A percentile compares a stretch with the other conserved stretches of the same genome.
Conservation (phyloP, 1,140 invertebrate genomes). For the Cheumatopsyche charites region DNA sequence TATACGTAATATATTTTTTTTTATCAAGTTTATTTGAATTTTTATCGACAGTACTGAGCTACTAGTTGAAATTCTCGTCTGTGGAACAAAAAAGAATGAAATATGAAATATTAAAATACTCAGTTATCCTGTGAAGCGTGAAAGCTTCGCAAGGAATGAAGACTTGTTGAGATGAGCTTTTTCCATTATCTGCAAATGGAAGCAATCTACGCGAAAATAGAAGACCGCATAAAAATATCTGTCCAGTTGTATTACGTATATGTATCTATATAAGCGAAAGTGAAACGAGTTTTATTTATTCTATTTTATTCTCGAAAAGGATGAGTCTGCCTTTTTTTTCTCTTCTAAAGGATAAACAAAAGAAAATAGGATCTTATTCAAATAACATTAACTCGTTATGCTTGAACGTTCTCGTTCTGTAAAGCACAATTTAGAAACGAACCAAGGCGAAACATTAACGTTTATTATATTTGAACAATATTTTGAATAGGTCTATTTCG, state of each 20-base stretch:
- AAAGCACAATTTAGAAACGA: neutral
- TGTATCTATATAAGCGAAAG: neutral
- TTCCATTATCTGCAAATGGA: conserved; percentile 33
- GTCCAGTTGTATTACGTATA: conserved; percentile 1
- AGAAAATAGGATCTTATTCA: conserved; percentile 7
- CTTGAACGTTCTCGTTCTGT: neutral
- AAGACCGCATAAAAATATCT: conserved; percentile 29
- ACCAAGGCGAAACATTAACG: no score
- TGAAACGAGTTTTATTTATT: conserved; percentile 1
- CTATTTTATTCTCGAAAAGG: neutral
- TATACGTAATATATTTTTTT: no score
- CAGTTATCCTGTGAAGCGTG: conserved; percentile 2
- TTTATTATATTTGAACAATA: no score
- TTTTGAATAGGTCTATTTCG: no score
- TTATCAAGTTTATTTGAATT: no score
- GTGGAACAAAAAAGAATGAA: neutral
- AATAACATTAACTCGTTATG: conserved; percentile 11
- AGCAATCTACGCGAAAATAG: conserved; percentile 21
- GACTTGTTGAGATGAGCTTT: conserved; percentile 27
- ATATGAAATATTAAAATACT: conserved; percentile 21
- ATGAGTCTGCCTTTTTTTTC: neutral
- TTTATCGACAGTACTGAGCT: no score
- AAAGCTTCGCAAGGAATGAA: conserved; percentile 22
- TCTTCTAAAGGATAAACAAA: neutral
- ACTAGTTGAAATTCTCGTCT: no score